Evolutionary conservation across 2,113 vertebrate genomes (phyloP).

Genomic region (Bujurquina vittata): DNA sequence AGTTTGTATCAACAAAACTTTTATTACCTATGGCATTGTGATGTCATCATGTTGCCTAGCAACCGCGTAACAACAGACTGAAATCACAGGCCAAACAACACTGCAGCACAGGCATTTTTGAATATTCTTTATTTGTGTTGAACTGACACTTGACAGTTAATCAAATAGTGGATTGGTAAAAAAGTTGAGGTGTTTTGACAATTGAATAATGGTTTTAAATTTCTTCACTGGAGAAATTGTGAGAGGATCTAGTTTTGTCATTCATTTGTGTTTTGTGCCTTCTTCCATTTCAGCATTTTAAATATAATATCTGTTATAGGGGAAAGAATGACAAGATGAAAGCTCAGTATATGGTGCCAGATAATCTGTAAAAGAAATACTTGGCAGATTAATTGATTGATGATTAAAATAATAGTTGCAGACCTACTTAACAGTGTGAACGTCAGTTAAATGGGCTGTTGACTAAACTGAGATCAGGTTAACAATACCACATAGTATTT

Average conservation of each 20-base stretch:
- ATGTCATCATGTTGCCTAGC: not conserved
- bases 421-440: not conserved
- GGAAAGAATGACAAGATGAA: not conserved
- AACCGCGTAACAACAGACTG: not conserved
- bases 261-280: not conserved
- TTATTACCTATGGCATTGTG: not conserved
- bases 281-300: not conserved
- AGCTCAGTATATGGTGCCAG: not conserved
- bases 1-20: not conserved
- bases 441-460: not conserved
- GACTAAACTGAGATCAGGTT: constrained; percentile 2
- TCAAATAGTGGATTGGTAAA: not conserved
- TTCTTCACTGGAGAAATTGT: not conserved
- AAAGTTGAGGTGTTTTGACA: not conserved
- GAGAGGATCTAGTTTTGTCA: not conserved
- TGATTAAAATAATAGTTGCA: constrained; percentile 9
- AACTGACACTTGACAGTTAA: not conserved
- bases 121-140: not conserved
- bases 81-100: not conserved
- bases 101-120: not conserved
- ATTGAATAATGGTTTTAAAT: not conserved
- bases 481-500: not conserved
- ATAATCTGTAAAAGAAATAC: not conserved
- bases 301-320: not conserved
- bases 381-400: not conserved